phyloP scores from a whole-genome alignment of 2,797 vertebrate species.

The Varecia variegata region DNA sequence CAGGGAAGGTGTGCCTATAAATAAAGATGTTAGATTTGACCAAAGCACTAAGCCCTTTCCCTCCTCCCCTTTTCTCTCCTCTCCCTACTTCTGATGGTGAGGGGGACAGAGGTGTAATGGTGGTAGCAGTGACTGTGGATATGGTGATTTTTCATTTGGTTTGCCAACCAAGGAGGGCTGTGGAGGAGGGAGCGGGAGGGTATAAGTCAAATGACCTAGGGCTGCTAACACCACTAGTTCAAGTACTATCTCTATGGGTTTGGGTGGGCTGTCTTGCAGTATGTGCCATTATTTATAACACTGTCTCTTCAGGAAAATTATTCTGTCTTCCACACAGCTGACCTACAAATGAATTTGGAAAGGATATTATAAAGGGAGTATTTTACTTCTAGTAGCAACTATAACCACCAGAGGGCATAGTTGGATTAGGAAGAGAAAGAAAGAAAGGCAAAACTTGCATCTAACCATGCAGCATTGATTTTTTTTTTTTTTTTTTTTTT shows the following conservation, averaged over 20 bases:
- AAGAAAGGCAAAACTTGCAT: background rate
- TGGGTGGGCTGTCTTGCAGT: background rate
- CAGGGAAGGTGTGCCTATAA: background rate
- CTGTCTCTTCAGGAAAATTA: background rate
- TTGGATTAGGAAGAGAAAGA: slow-evolving; percentile 29
- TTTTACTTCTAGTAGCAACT: background rate
- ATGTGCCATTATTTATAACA: background rate
- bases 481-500: background rate
- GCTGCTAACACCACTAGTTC: background rate
- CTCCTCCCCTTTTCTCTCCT: background rate
- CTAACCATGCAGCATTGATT: background rate
- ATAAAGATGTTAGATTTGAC: background rate
- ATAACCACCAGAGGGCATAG: slow-evolving; percentile 70
- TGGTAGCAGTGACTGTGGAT: background rate
- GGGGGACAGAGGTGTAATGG: background rate
- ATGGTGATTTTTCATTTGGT: background rate
- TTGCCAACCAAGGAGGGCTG: background rate
- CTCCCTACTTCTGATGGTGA: background rate
- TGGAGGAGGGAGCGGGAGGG: background rate
- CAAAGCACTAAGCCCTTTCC: background rate
- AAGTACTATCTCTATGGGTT: background rate
- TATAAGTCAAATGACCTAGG: background rate
- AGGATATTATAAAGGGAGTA: background rate
- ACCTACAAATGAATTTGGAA: background rate
- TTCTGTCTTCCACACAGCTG: background rate